A percentile compares a stretch with the other conserved stretches of the same genome.
Conservation (phyloP, 2,888 invertebrate genomes). For the Odontomyia ornata region DNA sequence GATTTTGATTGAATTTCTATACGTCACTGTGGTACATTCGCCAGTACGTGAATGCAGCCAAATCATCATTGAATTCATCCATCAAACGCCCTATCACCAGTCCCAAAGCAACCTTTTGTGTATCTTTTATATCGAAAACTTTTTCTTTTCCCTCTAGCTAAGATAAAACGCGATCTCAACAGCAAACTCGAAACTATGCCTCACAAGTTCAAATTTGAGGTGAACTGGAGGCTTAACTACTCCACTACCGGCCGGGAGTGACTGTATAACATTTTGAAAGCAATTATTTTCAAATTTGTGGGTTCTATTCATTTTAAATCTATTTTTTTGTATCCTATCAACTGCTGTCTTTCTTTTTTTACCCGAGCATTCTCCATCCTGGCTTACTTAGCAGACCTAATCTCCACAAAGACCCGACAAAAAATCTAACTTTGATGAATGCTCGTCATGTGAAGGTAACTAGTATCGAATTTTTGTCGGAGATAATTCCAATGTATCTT, state of each 20-base stretch:
- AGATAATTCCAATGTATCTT: no score
- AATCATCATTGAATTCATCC: background rate
- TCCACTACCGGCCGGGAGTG: background rate
- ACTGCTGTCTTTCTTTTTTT: no score
- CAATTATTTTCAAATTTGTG: slow-evolving; percentile 50
- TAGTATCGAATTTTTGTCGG: no score
- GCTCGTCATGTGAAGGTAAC: background rate
- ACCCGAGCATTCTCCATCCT: background rate
- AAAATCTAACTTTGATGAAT: background rate
- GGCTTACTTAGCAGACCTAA: background rate
- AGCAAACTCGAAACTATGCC: background rate
- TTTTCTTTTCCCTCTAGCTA: background rate
- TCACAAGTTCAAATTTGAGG: background rate
- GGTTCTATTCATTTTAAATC: slow-evolving; percentile 34
- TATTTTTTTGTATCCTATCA: background rate
- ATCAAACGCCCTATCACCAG: background rate
- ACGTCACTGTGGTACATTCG: no score
- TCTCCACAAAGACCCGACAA: no score
- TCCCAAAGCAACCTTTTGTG: background rate
- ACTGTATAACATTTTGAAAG: slow-evolving; percentile 35
- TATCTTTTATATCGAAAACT: background rate
- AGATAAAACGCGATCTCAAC: background rate
- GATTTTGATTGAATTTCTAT: no score
- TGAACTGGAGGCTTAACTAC: background rate
- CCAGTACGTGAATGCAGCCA: no score